Percentiles rank a stretch among this genome's conserved stretches.
phyloP scores from a whole-genome alignment of 2,113 vertebrate species.

The Eretmodus cyanostictus region DNA sequence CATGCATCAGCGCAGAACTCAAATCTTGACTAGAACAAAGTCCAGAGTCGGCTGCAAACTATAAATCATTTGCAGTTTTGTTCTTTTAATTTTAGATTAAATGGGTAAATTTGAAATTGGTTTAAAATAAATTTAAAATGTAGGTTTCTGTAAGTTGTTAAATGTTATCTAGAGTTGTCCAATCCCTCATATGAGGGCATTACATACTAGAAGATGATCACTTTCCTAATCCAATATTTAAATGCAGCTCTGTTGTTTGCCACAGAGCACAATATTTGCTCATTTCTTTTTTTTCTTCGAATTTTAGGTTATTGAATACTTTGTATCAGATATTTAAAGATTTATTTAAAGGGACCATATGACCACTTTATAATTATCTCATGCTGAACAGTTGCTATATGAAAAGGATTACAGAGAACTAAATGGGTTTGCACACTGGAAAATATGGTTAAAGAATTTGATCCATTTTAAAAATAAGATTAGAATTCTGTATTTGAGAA shows the following conservation, averaged over 20 bases:
- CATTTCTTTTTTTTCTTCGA: neutral
- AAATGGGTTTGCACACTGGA: neutral
- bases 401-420: neutral
- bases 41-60: neutral
- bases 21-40: neutral
- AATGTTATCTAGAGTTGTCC: neutral
- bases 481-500: neutral
- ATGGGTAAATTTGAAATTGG: neutral
- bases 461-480: neutral
- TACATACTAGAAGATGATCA: neutral
- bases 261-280: neutral
- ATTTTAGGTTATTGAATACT: neutral
- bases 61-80: neutral
- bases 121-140: neutral
- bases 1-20: neutral
- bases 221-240: neutral
- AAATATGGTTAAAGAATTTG: neutral
- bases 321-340: neutral
- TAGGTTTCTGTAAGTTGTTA: neutral
- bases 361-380: neutral
- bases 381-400: neutral
- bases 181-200: neutral
- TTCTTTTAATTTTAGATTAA: neutral
- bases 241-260: neutral
- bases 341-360: neutral